Percentiles rank a stretch among this genome's conserved stretches.
These are phyloP conservation scores for Pasiphila rectangulata DNA, from an alignment of 2,888 invertebrate species.

Conservation along the genomic window DNA sequence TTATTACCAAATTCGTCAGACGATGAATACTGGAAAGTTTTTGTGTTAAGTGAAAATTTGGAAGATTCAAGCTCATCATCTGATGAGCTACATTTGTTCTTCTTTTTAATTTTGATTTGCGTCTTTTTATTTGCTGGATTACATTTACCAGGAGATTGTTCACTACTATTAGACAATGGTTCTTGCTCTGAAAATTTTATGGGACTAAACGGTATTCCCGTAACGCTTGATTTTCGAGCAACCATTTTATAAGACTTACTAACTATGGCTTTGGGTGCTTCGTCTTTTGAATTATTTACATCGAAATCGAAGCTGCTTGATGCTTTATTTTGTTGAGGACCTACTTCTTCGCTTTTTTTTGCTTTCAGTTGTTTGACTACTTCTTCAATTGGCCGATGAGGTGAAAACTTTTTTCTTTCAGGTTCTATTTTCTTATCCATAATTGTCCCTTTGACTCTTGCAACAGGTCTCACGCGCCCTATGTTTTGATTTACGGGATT, in stretches of 20 bases:
- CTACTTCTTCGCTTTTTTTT: constrained; percentile 65
- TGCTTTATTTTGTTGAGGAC: constrained; percentile 38
- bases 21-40: constrained; percentile 60
- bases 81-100: constrained; percentile 55
- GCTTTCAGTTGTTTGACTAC: constrained; percentile 73
- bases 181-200: constrained; percentile 68
- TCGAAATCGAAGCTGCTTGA: constrained; percentile 41
- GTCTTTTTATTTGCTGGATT: constrained; percentile 48
- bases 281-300: constrained; percentile 44
- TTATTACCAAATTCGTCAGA: constrained; percentile 69
- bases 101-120: constrained; percentile 52
- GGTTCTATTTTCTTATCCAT: constrained; percentile 69
- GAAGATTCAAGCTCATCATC: constrained; percentile 71
- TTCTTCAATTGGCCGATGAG: constrained; percentile 74
- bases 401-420: constrained; percentile 73
- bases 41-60: constrained; percentile 66
- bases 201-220: constrained; percentile 75
- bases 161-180: constrained; percentile 41
- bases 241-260: constrained; percentile 79
- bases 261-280: constrained; percentile 66
- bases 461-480: constrained; percentile 72
- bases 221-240: constrained; percentile 74
- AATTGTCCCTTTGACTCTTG: constrained; percentile 74
- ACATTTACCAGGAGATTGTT: constrained; percentile 39
- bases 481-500: constrained; percentile 65